Evolutionary conservation across 2,113 vertebrate genomes (phyloP), one percentile per base, ranked within the genome.

Genomic region (Paradoxurus hermaphroditus): DNA sequence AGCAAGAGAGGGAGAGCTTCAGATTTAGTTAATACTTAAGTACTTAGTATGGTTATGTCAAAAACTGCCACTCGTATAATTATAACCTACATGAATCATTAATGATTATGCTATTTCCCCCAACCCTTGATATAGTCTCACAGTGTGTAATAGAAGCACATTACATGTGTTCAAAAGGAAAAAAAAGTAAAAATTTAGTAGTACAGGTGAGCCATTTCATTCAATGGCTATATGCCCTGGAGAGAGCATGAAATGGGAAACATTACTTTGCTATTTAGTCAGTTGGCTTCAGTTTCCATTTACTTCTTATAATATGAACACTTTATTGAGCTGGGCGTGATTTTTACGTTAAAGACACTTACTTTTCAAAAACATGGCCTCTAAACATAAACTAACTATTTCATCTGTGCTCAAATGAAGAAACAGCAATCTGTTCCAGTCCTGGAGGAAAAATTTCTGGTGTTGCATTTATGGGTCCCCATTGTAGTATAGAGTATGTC

Each of bases 321-420:
- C 34, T 94, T 94, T 72, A 84, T 86, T 34, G 67, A 96, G 46
- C 51, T 72, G 49, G 49, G 44, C 36, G 63, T 95, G 36, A 87
- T 95, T 96, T 41, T 96, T 86, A 73, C 73, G 72, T 78, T 95
- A 93, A 96, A 94, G 93, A 51, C 31, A 89, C 34, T 90, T 67
- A 70, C 31, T 93, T 96, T 95, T 90, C 41, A 91, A 97, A 96
- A 95, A 59, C 36, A 86, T 77, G 39, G 79, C 36, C 87, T 94
- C 92, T 90, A 59, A 96, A 84, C 88, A 94, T 68, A 86, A 92
- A 62, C 90, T 92, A 75, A 85, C 56, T 86, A 63, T 94, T 95
- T 94, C 62, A 95, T 96, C 88, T 94, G 72, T 95, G 65, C 44
- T 97, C 84, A 93, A 86, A 21, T 86, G 87, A 84, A 92, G 86